A percentile compares a stretch with the other conserved stretches of the same genome.
These are phyloP conservation scores for Cuniculus paca DNA, from an alignment of 2,797 vertebrate genomes.

Conservation along the genomic window DNA sequence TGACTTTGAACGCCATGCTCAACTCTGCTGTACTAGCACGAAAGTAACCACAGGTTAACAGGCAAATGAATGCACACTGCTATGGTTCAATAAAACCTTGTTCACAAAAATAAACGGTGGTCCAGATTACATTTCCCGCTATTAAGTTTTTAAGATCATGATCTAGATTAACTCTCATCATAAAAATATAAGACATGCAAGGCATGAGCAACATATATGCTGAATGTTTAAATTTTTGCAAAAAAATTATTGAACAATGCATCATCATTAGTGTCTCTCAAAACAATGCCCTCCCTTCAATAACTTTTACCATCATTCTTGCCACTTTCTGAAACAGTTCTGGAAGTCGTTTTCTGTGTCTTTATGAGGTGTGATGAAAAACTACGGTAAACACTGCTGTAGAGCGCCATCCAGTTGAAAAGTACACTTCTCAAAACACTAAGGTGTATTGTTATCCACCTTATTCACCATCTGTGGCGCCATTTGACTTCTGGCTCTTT, in stretches of 20 bases:
- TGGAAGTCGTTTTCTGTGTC: not conserved
- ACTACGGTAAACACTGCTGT: not conserved
- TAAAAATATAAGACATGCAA: not conserved
- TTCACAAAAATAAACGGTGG: conserved; percentile 19
- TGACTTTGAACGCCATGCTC: not conserved
- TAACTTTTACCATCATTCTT: not conserved
- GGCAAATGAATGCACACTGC: not conserved
- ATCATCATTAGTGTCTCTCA: not conserved
- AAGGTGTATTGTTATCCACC: not conserved
- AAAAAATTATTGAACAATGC: not conserved
- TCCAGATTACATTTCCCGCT: not conserved
- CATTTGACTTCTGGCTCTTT: not conserved
- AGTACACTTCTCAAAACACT: not conserved
- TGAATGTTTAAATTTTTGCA: not conserved
- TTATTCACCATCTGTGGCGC: not conserved
- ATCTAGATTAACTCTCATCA: conserved; percentile 35
- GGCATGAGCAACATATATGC: not conserved
- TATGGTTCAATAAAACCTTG: conserved; percentile 57
- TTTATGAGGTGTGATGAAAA: not conserved
- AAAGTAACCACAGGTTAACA: conserved; percentile 1
- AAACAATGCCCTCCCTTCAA: not conserved
- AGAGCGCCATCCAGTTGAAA: not conserved
- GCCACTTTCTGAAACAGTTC: not conserved
- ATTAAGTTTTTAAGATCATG: conserved; percentile 32
- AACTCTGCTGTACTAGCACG: not conserved